Conservation (phyloP, 1,140 invertebrate genomes). For the Mesaphorura yosii region DNA sequence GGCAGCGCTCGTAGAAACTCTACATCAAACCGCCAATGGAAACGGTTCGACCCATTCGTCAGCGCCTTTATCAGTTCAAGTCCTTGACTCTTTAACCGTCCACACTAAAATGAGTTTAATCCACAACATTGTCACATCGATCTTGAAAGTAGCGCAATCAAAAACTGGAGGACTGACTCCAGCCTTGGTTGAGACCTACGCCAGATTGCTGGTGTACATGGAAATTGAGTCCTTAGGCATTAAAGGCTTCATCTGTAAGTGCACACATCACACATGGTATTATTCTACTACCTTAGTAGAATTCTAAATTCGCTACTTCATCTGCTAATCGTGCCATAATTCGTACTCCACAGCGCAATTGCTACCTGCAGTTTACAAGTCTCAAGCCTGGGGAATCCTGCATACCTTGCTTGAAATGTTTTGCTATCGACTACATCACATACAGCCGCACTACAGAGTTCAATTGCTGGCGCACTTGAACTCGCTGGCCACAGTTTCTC, state of each 20-base stretch:
- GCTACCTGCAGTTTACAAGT: conserved; percentile 78
- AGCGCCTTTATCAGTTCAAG: conserved; percentile 77
- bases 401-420: conserved; percentile 94
- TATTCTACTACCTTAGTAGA: not conserved
- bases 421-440: conserved; percentile 88
- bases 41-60: conserved; percentile 51
- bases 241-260: conserved; percentile 87
- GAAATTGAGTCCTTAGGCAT: conserved; percentile 95
- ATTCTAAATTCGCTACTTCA: not conserved
- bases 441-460: conserved; percentile 86
- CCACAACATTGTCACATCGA: conserved; percentile 78
- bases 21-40: conserved; percentile 56
- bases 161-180: conserved; percentile 76
- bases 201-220: conserved; percentile 80
- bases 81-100: conserved; percentile 87
- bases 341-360: conserved; percentile 55
- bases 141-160: conserved; percentile 73
- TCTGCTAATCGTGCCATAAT: not conserved
- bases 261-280: too few species aligned
- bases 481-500: conserved; percentile 72
- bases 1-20: conserved; percentile 74
- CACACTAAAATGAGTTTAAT: conserved; percentile 98
- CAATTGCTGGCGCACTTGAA: conserved; percentile 81
- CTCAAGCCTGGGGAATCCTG: conserved; percentile 84
- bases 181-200: conserved; percentile 89